Percentiles rank a stretch among this genome's conserved stretches.
These are phyloP conservation scores for Chloroceryle aenea DNA, from an alignment of 2,113 vertebrate species.

Conservation along the genomic window DNA sequence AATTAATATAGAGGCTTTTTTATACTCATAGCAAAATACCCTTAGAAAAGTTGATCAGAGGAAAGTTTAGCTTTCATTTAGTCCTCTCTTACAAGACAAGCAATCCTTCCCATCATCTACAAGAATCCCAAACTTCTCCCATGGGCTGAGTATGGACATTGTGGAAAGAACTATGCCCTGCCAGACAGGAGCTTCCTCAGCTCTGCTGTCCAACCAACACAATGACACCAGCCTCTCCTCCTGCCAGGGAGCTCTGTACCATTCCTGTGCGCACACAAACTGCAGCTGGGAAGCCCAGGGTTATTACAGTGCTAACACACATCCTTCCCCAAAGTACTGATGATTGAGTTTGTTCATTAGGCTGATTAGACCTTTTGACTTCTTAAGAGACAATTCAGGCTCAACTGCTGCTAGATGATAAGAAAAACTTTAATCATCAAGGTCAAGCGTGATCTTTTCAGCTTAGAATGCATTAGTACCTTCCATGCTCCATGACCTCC, in stretches of 20 bases:
- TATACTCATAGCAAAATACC: not conserved
- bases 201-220: not conserved
- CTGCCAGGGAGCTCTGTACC: accelerated
- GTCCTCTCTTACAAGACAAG: not conserved
- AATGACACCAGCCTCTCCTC: not conserved
- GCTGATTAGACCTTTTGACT: constrained; percentile 70
- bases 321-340: constrained; percentile 38
- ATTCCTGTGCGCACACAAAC: not conserved
- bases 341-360: constrained; percentile 59
- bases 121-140: not conserved
- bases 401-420: constrained; percentile 47
- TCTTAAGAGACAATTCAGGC: constrained; percentile 52
- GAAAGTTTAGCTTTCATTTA: not conserved
- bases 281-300: not conserved
- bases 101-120: not conserved
- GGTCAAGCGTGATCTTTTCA: constrained; percentile 61
- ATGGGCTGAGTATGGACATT: accelerated
- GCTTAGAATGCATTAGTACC: constrained; percentile 44
- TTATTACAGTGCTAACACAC: not conserved
- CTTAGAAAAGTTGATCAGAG: not conserved
- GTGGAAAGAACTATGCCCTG: not conserved
- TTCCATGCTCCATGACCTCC: constrained; percentile 28
- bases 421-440: constrained; percentile 39
- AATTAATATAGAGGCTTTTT: not conserved
- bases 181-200: not conserved